Conservation (phyloP, 1,140 invertebrate genomes). For the Oryctes rhinoceros region DNA sequence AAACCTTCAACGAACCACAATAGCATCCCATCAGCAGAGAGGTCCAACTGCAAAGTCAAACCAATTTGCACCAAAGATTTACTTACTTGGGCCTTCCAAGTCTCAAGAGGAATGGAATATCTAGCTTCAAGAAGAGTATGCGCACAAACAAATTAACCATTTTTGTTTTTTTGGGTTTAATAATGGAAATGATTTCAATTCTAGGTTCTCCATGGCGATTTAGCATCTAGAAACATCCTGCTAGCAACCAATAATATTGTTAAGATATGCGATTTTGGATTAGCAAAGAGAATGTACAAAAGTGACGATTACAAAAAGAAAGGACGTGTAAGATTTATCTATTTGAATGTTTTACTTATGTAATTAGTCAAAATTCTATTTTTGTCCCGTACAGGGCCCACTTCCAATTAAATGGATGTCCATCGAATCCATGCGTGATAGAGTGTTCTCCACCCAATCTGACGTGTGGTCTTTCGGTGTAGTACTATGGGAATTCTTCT, state of each 20-base stretch:
- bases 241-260: slow-evolving; percentile 69
- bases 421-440: slow-evolving; percentile 80
- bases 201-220: slow-evolving; percentile 89
- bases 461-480: slow-evolving; percentile 96
- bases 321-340: slow-evolving; percentile 70
- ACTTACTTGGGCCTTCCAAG: slow-evolving; percentile 93
- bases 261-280: too few relatives aligned
- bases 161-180: not conserved
- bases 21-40: slow-evolving; percentile 76
- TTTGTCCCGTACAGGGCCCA: slow-evolving; percentile 58
- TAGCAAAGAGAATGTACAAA: slow-evolving; percentile 90
- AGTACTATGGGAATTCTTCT: slow-evolving; percentile 94
- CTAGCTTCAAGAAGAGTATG: slow-evolving; percentile 82
- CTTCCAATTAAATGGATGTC: slow-evolving; percentile 87
- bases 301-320: slow-evolving; percentile 93
- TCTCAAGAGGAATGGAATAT: slow-evolving; percentile 96
- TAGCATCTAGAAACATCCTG: slow-evolving; percentile 96
- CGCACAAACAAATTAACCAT: too few relatives aligned
- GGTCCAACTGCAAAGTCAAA: slow-evolving; percentile 75
- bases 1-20: slow-evolving; percentile 63
- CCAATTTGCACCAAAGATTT: slow-evolving; percentile 62
- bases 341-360: too few relatives aligned
- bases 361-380: not conserved
- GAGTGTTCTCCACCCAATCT: slow-evolving; percentile 85
- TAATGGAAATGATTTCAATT: slow-evolving; percentile 48